Base-by-base conservation (phyloP, 2,797 vertebrate genomes). In the Phoeniculus purpureus region DNA sequence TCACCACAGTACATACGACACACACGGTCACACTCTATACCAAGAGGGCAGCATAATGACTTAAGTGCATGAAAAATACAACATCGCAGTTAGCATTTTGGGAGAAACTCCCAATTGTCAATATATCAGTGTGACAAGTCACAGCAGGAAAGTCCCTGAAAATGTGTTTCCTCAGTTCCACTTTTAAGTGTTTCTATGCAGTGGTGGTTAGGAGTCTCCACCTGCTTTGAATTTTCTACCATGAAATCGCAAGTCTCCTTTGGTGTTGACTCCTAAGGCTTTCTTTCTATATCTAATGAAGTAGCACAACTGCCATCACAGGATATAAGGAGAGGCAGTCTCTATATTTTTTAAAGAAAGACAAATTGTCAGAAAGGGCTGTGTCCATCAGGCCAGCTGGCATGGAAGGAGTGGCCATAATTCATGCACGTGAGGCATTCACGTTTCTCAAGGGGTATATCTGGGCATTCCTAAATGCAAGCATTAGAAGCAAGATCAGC, bases 341-440 rank as follows among this genome's bases (percentile, higher is more conserved):
- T 70, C 1, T 1, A 59, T 31, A 59, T 31, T 71, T 71, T 54
- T n/a, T 34, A 75, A 90, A 66, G 3, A 66, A 3, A 61, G 51
- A 61, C 51, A 60, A 81, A 54, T 50, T n/a, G 14, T 64, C 31
- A 66, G 47, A 79, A 90, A 89, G 29, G 8, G 18, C 31, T 71
- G 12, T 34, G 27, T 74, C 51, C 48, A 77, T 67, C 43, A 47
- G 22, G 60, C 15, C 47, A 78, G 23, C 52, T 81, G 11, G 22
- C 52, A 59, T 23, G n/a, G 62, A 89, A 77, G 68, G 75, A 83
- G 9, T 19, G 12, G 43, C 74, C 50, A 43, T 65, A 47, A 71
- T n/a, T 40, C 67, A 77, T 11, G 34, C 31, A 67, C 0, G 0
- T 1, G 4, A 72, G 23, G 32, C 54, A 60, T 51, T 62, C 31